Percentiles rank a stretch among this genome's conserved stretches.
phyloP scores from a whole-genome alignment of 2,888 invertebrate genomes.

The Theodoxus fluviatilis region DNA sequence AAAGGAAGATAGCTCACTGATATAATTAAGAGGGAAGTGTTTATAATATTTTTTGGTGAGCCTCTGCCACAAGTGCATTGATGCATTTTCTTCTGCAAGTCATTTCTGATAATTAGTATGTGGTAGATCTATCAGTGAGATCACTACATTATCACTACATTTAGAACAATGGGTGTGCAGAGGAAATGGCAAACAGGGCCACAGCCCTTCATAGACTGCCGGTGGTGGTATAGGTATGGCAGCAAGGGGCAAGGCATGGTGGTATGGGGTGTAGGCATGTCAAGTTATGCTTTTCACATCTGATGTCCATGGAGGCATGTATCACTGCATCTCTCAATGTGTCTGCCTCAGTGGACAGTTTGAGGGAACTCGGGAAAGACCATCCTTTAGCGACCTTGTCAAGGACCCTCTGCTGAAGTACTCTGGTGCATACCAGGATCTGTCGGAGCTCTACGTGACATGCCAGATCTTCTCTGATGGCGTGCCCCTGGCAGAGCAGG shows the following conservation, averaged over 20 bases:
- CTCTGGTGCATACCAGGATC: constrained; percentile 85
- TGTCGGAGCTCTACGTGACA: constrained; percentile 86
- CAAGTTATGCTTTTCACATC: background rate
- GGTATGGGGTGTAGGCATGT: background rate
- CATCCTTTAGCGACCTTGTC: constrained; percentile 85
- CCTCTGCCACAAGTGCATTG: too few relatives aligned
- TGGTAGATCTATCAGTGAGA: too few relatives aligned
- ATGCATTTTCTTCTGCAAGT: too few relatives aligned
- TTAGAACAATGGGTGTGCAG: too few relatives aligned
- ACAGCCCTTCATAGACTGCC: too few relatives aligned
- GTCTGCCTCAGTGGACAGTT: constrained; percentile 80
- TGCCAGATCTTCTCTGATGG: constrained; percentile 84
- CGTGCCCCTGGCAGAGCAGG: constrained; percentile 82
- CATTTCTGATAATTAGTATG: too few relatives aligned
- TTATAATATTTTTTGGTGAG: too few relatives aligned
- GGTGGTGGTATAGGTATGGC: background rate
- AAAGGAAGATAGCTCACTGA: too few relatives aligned
- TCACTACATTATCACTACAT: too few relatives aligned
- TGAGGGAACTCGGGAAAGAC: constrained; percentile 86
- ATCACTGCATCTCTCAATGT: background rate
- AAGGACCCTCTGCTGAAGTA: constrained; percentile 88
- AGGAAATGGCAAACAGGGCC: background rate
- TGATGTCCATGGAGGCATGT: constrained; percentile 25
- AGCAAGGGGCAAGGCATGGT: background rate
- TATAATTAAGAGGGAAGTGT: too few relatives aligned